Conservation (phyloP, 2,113 vertebrate genomes). For the Piaya cayana region DNA sequence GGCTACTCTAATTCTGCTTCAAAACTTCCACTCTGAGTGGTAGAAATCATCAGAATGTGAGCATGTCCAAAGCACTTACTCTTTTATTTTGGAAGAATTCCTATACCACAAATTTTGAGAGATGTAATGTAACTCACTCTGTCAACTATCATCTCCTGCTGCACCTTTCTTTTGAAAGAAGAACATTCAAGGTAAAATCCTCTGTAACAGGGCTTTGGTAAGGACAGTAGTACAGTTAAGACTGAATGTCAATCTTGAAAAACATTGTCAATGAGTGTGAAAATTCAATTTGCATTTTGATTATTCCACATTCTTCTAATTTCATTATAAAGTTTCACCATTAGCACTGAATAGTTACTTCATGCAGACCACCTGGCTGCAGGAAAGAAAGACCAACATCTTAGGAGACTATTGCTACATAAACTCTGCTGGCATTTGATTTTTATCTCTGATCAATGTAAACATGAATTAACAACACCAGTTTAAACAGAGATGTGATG, state of each 20-base stretch:
- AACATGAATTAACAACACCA: not conserved
- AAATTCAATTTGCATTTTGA: not conserved
- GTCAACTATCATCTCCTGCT: not conserved
- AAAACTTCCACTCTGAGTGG: not conserved
- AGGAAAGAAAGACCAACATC: not conserved
- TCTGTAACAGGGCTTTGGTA: not conserved
- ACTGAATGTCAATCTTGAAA: not conserved
- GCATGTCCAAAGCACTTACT: not conserved
- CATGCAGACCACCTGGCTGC: not conserved
- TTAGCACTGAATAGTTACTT: not conserved
- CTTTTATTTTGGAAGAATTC: not conserved
- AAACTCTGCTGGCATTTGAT: not conserved
- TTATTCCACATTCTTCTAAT: not conserved
- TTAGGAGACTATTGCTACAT: not conserved
- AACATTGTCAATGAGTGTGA: not conserved
- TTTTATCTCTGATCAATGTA: not conserved
- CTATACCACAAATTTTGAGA: not conserved
- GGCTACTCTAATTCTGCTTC: not conserved
- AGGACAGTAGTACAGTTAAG: not conserved
- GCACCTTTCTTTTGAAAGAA: not conserved
- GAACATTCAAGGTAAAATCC: not conserved
- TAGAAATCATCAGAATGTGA: not conserved
- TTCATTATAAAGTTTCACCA: not conserved
- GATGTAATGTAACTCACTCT: not conserved
- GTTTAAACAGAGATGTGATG: not conserved